phyloP scores from a whole-genome alignment of 2,888 invertebrate genomes.

The Drosophila borealis region DNA sequence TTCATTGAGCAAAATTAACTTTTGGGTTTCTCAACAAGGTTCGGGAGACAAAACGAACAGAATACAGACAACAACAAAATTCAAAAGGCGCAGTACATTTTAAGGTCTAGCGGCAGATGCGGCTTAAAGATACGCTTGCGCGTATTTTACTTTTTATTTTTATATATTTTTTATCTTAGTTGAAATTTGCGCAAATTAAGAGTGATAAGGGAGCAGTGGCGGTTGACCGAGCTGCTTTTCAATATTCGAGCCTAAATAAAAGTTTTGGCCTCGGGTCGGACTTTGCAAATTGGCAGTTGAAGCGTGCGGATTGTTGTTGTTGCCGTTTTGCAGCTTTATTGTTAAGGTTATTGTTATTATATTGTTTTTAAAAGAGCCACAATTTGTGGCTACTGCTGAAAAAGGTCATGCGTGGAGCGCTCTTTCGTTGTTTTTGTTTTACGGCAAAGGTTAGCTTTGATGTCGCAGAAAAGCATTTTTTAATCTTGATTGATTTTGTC shows the following conservation, averaged over 20 bases:
- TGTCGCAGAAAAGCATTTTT: neutral
- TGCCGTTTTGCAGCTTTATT: conserved; percentile 21
- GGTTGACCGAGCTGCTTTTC: conserved; percentile 53
- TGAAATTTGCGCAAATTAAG: conserved; percentile 69
- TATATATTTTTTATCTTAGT: conserved; percentile 45
- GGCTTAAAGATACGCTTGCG: conserved; percentile 49
- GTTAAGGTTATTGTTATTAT: conserved; percentile 60
- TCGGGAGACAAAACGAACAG: conserved; percentile 16
- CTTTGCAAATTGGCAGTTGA: conserved; percentile 66
- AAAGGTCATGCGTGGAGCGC: conserved; percentile 12
- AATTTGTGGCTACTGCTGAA: conserved; percentile 2
- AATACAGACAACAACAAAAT: neutral
- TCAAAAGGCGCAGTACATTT: conserved; percentile 29
- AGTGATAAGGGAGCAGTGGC: conserved; percentile 36
- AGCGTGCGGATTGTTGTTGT: conserved; percentile 41
- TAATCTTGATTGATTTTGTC: conserved; percentile 20
- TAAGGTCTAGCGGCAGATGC: conserved; percentile 40
- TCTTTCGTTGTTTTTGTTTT: neutral
- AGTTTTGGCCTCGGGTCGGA: conserved; percentile 30
- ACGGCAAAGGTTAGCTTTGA: conserved; percentile 1
- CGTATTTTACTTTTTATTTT: conserved; percentile 37
- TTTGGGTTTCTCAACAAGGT: conserved; percentile 32
- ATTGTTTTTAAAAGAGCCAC: conserved; percentile 13
- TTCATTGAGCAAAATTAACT: conserved; percentile 79
- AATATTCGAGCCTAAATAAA: conserved; percentile 55